Evolutionary conservation across 2,888 invertebrate species (phyloP), one percentile per base, ranked within the genome.

Genomic region (Drosophila picticornis): DNA sequence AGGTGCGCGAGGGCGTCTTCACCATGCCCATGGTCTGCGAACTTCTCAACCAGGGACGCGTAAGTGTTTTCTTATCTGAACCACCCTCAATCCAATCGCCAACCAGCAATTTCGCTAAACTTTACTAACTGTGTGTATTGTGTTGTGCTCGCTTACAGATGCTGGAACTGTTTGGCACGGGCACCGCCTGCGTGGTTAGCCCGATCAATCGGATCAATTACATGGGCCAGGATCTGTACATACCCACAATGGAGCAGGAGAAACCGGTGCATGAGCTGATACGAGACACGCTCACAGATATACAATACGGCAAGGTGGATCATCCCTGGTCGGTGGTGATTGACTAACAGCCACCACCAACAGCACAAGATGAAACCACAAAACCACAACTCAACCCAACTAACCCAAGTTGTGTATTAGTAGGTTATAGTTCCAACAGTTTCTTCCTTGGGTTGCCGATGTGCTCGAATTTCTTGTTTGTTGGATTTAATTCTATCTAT

Each of bases 121-220:
- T 22, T 16, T 16, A 9, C 22, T 43, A 43, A 43, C 43, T 43
- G 11, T 43, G 38, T n/a, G 38, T 6, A 6, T 36, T 31, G 32
- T 16, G 7, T 10, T 16, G 7, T 13, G n/a, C 7, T 10, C 25
- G 3, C 34, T 59, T 55, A 1, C 94, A 99, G 99, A 93, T 99
- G 80, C 93, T 98, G 82, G 99, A 99, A 94, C 95, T 99, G 93
- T 99, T 99, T 93, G 99, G 99, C 68, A 96, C 98, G n/a, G 99
- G 99, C 65, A 99, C 99, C 31, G 99, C 99, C 0, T 98, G 98
- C 86, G 95, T 99, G 56, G 97, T 99, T 25, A 97, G 97, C 89
- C 99, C 99, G 0, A 96, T 99, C 64, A 96, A 96, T 67, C 95
- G 96, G 73, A 97, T 99, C 72, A 95, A 96, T 65, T 99, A 97